Percentiles rank a stretch among this genome's conserved stretches.
phyloP scores from a whole-genome alignment of 2,113 vertebrate species.

The Paradoxurus hermaphroditus region DNA sequence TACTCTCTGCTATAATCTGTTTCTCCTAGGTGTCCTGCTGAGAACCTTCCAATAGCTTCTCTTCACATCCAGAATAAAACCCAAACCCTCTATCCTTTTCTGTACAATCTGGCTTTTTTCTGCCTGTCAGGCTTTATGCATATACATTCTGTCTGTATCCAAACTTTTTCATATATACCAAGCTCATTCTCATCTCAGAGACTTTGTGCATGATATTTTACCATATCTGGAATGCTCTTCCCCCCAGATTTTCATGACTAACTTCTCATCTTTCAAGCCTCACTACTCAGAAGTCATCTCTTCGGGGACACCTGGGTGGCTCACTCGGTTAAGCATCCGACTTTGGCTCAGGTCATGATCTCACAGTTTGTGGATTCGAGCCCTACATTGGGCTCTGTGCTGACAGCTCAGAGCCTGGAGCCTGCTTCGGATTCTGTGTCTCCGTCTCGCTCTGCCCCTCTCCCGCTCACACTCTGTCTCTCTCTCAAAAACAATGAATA shows the following conservation, averaged over 20 bases:
- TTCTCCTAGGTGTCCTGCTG: not conserved
- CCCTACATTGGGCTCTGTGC: too few relatives aligned
- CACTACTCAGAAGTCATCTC: not conserved
- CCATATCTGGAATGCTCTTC: not conserved
- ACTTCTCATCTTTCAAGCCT: not conserved
- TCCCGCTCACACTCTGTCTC: too few relatives aligned
- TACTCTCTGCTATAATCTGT: not conserved
- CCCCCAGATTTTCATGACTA: not conserved
- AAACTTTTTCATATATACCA: not conserved
- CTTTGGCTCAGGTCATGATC: too few relatives aligned
- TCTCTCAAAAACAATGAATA: too few relatives aligned
- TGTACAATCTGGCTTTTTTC: not conserved
- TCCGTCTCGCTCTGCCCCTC: too few relatives aligned
- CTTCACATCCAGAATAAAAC: not conserved
- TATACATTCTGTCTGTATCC: not conserved
- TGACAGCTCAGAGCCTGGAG: too few relatives aligned
- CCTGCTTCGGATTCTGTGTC: too few relatives aligned
- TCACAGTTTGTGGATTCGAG: too few relatives aligned
- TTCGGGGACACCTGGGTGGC: not conserved
- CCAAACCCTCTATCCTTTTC: not conserved
- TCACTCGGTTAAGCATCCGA: too few relatives aligned
- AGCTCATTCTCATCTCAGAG: not conserved
- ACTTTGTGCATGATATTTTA: not conserved
- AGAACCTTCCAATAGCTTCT: not conserved
- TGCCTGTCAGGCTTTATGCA: not conserved